Percentiles rank a stretch among this genome's conserved stretches.
Conservation (phyloP, 2,797 vertebrate species). For the Ptychobarbus kaznakovi region DNA sequence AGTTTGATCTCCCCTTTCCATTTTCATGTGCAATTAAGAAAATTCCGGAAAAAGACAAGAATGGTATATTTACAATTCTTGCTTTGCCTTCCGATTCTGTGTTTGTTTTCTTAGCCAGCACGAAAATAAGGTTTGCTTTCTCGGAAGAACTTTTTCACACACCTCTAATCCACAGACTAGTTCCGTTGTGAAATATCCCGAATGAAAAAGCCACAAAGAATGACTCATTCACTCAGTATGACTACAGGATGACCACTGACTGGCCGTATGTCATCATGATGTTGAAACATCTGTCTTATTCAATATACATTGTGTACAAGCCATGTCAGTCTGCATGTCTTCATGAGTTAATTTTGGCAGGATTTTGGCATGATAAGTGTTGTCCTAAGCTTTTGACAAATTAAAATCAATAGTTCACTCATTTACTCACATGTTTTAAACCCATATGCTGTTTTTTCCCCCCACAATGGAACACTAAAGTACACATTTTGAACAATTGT, state of each 20-base stretch:
- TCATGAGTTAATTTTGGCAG: neutral
- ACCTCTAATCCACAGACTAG: conserved; percentile 51
- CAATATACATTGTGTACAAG: conserved; percentile 20
- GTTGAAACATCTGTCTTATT: conserved; percentile 23
- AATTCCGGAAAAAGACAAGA: conserved; percentile 37
- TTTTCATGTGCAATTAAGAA: conserved; percentile 55
- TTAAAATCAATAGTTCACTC: neutral
- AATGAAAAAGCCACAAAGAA: conserved; percentile 25
- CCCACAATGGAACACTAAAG: neutral
- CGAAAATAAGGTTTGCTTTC: conserved; percentile 53
- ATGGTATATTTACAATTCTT: conserved; percentile 57
- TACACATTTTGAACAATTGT: neutral
- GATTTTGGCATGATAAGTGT: neutral
- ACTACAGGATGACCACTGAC: conserved; percentile 40
- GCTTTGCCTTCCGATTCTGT: conserved; percentile 55
- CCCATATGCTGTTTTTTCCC: too few species aligned
- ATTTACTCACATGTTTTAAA: neutral
- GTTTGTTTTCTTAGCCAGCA: conserved; percentile 64
- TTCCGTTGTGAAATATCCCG: conserved; percentile 50
- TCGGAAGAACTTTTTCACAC: conserved; percentile 47
- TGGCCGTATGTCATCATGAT: neutral
- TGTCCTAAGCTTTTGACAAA: neutral
- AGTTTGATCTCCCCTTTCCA: conserved; percentile 35
- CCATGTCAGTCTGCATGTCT: neutral
- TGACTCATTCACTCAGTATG: conserved; percentile 48